A percentile compares a stretch with the other conserved stretches of the same genome.
phyloP scores from a whole-genome alignment of 2,888 invertebrate genomes.

The Pterobdella sp. region DNA sequence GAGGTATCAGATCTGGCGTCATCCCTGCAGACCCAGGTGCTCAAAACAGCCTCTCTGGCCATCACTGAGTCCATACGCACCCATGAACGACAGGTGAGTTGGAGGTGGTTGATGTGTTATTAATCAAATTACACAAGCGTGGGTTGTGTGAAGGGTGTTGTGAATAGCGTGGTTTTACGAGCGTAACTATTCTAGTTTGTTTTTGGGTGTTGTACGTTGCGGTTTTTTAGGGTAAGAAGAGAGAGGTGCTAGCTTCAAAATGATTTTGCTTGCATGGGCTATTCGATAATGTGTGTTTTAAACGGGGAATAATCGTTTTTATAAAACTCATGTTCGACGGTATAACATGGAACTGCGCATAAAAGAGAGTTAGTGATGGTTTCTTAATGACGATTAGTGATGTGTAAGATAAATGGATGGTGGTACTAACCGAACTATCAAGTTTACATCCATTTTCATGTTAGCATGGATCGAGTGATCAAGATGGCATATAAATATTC shows the following conservation, averaged over 20 bases:
- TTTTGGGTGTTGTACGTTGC: neutral
- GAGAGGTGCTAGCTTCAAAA: no score
- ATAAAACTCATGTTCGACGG: no score
- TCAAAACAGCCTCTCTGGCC: neutral
- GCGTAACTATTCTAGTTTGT: neutral
- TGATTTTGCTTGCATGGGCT: no score
- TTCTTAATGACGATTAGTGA: neutral
- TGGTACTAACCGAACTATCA: no score
- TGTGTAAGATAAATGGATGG: neutral
- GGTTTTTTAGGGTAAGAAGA: no score
- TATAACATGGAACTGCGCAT: no score
- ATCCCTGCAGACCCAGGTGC: neutral
- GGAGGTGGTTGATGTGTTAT: no score
- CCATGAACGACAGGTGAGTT: neutral
- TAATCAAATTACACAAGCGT: neutral
- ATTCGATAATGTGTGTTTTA: no score
- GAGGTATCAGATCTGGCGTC: neutral
- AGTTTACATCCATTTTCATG: no score
- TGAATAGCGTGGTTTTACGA: neutral
- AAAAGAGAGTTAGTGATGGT: neutral
- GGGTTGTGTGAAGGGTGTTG: neutral
- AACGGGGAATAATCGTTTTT: no score
- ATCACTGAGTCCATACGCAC: neutral
- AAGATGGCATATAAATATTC: neutral
- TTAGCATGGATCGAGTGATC: no score